phyloP scores from a whole-genome alignment of 2,888 invertebrate genomes.

The Boloria euphrosyne region DNA sequence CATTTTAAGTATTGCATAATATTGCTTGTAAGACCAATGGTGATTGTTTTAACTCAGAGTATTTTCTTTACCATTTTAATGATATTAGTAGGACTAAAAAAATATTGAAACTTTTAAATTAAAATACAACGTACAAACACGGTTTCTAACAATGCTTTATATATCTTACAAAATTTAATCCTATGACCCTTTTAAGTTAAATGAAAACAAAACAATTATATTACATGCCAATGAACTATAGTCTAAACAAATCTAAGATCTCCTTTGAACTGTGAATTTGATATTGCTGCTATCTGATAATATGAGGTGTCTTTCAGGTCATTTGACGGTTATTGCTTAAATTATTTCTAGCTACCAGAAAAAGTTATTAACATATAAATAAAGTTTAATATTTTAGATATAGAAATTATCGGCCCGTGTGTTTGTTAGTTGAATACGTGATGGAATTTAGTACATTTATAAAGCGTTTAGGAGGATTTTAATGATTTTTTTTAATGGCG shows the following conservation, averaged over 20 bases:
- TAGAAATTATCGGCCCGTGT: background rate
- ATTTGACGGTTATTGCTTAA: constrained; percentile 2
- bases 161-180: background rate
- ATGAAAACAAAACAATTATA: constrained; percentile 5
- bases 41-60: no score
- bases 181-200: background rate
- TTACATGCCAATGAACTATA: background rate
- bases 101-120: background rate
- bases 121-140: background rate
- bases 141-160: no score
- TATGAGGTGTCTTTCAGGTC: constrained; percentile 14
- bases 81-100: no score
- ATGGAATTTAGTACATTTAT: no score
- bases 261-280: constrained; percentile 17
- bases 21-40: no score
- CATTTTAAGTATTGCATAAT: no score
- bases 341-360: background rate
- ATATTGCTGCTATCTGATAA: constrained; percentile 6
- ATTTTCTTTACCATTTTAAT: no score
- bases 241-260: constrained; percentile 15
- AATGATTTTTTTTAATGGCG: no score
- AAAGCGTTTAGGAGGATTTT: no score
- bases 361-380: background rate
- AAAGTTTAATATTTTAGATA: background rate
- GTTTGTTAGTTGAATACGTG: background rate